phyloP scores from a whole-genome alignment of 2,888 invertebrate genomes.

The Iselma pallidipennis region DNA sequence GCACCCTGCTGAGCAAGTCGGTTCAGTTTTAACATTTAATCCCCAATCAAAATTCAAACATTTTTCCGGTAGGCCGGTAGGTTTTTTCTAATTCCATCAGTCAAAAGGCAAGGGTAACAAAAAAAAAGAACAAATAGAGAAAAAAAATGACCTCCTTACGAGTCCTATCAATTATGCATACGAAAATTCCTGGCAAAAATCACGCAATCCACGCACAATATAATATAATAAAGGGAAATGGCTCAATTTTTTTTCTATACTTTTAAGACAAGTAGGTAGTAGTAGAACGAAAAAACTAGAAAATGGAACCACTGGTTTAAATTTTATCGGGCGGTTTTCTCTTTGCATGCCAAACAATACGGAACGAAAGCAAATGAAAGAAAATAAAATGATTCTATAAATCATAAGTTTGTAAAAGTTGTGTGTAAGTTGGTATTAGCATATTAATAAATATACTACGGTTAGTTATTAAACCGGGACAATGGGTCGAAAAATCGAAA shows the following conservation, averaged over 20 bases:
- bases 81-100: neutral
- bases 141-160: constrained; percentile 16
- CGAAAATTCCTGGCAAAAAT: constrained; percentile 14
- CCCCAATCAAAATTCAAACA: constrained; percentile 23
- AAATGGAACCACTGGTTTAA: too few relatives aligned
- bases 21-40: constrained; percentile 26
- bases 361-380: constrained; percentile 2
- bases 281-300: constrained; percentile 9
- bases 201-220: constrained; percentile 24
- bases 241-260: neutral
- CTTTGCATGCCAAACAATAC: constrained; percentile 9
- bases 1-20: constrained; percentile 28
- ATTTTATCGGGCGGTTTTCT: neutral
- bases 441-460: constrained; percentile 30
- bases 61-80: constrained; percentile 4
- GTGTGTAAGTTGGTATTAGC: constrained; percentile 13
- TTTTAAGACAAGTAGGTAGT: too few relatives aligned
- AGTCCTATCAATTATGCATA: constrained; percentile 21
- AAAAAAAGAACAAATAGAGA: too few relatives aligned
- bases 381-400: constrained; percentile 11
- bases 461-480: constrained; percentile 19
- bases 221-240: neutral
- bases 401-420: constrained; percentile 11
- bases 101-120: too few relatives aligned
- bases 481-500: constrained; percentile 31